Evolutionary conservation across 2,797 vertebrate species (phyloP), one percentile per base, ranked within the genome.

Genomic region (Margarornis squamiger): DNA sequence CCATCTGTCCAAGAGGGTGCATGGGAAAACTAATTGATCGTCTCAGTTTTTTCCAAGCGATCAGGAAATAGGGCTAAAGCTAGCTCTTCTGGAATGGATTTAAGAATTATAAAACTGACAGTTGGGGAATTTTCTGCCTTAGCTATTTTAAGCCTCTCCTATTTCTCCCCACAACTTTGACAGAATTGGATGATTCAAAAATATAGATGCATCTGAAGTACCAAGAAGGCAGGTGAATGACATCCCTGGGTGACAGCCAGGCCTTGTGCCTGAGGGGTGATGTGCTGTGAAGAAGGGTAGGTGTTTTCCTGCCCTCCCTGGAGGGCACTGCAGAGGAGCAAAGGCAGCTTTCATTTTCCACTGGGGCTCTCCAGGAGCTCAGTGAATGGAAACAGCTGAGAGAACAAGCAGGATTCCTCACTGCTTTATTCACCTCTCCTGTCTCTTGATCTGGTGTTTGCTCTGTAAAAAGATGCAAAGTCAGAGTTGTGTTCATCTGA

Each of bases 1-100:
- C 97, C 97, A 95, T 97, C 97, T 97, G 97, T 96, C 94, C 95
- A 79, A 94, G 73, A 93, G 93, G 84, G 96, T 95, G 89, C 96
- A 86, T 85, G 77, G 89, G 95, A 90, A 93, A 95, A 90, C 91
- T 83, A 92, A 96, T 94, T 94, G 90, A 95, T 94, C 21, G 61
- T 65, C 86, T 94, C 68, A 43, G 71, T 86, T 91, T 61, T 61
- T 82, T 85, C 63, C 43, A 62, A 36, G 46, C 0, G 10, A 89
- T 78, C 68, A 79, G 87, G 62, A 94, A 93, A 93, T 3, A 86
- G 55, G 78, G 38, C 88, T 84, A 57, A 91, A 76, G 83, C 67
- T 32, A 81, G 48, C 55, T 90, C 81, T 93, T 67, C 51, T 93
- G 73, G 52, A 84, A 95, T 77, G 83, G 95, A 86, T 85, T 86